Percentiles rank a stretch among this genome's conserved stretches.
phyloP scores from a whole-genome alignment of 2,888 invertebrate species.

The Carcina quercana region DNA sequence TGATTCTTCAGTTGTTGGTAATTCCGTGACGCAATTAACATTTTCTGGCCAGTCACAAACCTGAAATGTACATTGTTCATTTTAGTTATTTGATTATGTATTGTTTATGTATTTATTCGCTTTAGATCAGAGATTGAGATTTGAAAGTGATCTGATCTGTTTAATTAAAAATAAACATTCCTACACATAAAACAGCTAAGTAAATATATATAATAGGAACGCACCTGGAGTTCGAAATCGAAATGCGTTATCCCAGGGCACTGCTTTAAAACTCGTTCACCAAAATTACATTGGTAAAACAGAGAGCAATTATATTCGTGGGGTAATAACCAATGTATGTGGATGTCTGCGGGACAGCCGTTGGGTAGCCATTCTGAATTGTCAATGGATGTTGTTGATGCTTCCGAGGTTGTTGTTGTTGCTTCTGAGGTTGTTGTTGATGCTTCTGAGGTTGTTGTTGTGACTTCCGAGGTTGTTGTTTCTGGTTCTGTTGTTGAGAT shows the following conservation, averaged over 20 bases:
- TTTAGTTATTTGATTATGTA: no score
- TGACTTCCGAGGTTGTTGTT: background rate
- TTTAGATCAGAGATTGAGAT: constrained; percentile 34
- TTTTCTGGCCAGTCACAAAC: constrained; percentile 11
- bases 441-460: background rate
- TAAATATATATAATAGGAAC: constrained; percentile 17
- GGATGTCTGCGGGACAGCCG: constrained; percentile 23
- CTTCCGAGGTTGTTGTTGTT: no score
- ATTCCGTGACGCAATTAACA: constrained; percentile 9
- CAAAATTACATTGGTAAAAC: constrained; percentile 38
- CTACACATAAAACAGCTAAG: background rate
- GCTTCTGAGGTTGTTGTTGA: background rate
- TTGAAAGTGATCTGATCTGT: constrained; percentile 28
- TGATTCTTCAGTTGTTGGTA: constrained; percentile 8
- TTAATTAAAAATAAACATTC: constrained; percentile 15
- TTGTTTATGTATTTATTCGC: no score
- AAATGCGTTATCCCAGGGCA: constrained; percentile 31
- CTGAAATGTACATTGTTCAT: no score
- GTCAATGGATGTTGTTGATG: background rate
- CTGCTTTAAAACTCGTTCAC: constrained; percentile 22
- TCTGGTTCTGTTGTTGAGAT: background rate
- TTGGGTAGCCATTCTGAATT: constrained; percentile 3
- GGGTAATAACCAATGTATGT: constrained; percentile 27
- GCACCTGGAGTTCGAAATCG: constrained; percentile 31
- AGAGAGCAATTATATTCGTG: constrained; percentile 38